These are phyloP conservation scores for Eudemis profundana DNA, from an alignment of 2,888 invertebrate genomes.

Conservation along the genomic window DNA sequence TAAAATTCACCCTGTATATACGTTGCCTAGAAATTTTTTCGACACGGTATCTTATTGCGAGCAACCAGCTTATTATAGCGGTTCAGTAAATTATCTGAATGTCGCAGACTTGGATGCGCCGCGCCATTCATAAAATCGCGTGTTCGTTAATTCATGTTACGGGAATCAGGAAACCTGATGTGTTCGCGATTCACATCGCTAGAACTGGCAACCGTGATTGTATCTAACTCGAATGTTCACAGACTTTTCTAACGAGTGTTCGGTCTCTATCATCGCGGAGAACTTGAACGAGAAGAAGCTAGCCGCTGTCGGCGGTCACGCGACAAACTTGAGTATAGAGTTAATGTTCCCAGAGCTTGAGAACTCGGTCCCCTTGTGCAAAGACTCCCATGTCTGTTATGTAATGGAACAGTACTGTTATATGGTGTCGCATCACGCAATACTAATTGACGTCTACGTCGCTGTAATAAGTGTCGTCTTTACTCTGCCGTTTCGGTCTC, in stretches of 20 bases:
- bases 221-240: slow-evolving; percentile 32
- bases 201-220: slow-evolving; percentile 14
- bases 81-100: slow-evolving; percentile 45
- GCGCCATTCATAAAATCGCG: slow-evolving; percentile 66
- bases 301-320: slow-evolving; percentile 21
- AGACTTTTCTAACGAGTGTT: slow-evolving; percentile 20
- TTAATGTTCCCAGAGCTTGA: slow-evolving; percentile 51
- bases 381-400: slow-evolving; percentile 76
- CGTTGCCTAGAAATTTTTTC: slow-evolving; percentile 35
- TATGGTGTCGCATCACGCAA: slow-evolving; percentile 73
- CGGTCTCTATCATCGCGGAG: slow-evolving; percentile 23
- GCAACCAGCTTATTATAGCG: slow-evolving; percentile 36
- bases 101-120: slow-evolving; percentile 55
- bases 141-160: slow-evolving; percentile 64
- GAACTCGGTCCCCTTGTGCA: slow-evolving; percentile 70
- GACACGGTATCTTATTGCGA: slow-evolving; percentile 27
- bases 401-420: slow-evolving; percentile 75
- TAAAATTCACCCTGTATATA: too few relatives aligned
- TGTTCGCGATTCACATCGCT: slow-evolving; percentile 36
- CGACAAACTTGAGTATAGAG: slow-evolving; percentile 25
- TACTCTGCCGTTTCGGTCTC: slow-evolving; percentile 49
- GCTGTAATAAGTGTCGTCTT: slow-evolving; percentile 46
- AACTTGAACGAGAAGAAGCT: slow-evolving; percentile 29
- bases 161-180: slow-evolving; percentile 65
- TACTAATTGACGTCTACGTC: slow-evolving; percentile 63